Evolutionary conservation across 2,888 invertebrate species (phyloP).

Genomic region (Napeogenes sylphis): DNA sequence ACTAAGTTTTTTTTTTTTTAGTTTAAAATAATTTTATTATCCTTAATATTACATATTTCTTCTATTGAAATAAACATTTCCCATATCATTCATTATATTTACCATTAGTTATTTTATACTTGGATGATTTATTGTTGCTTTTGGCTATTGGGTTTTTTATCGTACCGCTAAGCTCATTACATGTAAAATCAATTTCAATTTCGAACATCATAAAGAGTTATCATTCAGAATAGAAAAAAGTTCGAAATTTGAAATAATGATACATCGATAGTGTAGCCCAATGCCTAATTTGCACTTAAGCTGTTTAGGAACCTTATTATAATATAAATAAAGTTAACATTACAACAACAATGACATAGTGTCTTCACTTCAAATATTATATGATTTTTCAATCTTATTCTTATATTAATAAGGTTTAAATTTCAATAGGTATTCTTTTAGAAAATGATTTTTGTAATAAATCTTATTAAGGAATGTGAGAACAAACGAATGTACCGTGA

Average conservation of each 20-base stretch:
- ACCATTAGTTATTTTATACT: slow-evolving; percentile 25
- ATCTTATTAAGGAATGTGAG: no score
- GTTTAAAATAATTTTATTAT: no score
- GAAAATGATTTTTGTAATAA: slow-evolving; percentile 15
- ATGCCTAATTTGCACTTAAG: neutral
- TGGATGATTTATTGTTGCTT: slow-evolving; percentile 33
- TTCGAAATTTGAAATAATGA: slow-evolving; percentile 6
- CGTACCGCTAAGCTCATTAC: slow-evolving; percentile 31
- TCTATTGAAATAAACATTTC: slow-evolving; percentile 17
- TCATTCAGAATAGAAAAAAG: slow-evolving; percentile 27
- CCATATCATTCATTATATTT: slow-evolving; percentile 15
- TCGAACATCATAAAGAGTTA: slow-evolving; percentile 26
- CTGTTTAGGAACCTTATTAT: neutral
- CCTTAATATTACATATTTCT: no score
- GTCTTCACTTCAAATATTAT: no score
- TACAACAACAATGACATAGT: neutral
- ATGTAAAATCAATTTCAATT: slow-evolving; percentile 32
- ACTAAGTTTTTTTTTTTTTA: no score
- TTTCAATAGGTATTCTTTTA: neutral
- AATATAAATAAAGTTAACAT: slow-evolving; percentile 10
- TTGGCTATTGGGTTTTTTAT: slow-evolving; percentile 27
- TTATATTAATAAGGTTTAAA: slow-evolving; percentile 10
- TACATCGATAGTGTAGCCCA: slow-evolving; percentile 1
- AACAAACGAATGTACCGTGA: no score
- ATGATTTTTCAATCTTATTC: neutral